phyloP scores from a whole-genome alignment of 2,113 vertebrate genomes.

The Misgurnus anguillicaudatus region DNA sequence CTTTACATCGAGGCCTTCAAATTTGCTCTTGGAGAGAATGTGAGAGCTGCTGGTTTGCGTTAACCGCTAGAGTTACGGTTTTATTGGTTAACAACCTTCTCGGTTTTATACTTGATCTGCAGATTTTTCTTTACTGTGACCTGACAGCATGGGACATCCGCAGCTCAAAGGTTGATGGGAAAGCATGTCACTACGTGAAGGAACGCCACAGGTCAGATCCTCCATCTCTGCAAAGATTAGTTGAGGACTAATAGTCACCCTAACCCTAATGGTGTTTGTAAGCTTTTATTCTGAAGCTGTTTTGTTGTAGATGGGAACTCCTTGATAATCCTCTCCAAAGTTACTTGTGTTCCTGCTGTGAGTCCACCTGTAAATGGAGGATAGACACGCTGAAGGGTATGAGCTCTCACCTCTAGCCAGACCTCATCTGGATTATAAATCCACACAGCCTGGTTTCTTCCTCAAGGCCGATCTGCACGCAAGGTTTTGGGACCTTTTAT shows the following conservation, averaged over 20 bases:
- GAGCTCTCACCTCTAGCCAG: no score
- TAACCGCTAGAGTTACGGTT: neutral
- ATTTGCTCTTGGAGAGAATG: constrained; percentile 67
- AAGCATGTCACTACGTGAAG: constrained; percentile 74
- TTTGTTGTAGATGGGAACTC: constrained; percentile 63
- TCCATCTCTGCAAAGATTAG: neutral
- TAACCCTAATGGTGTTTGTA: neutral
- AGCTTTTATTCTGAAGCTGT: neutral
- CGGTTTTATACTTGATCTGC: neutral
- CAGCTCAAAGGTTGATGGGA: constrained; percentile 60
- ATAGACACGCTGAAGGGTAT: neutral
- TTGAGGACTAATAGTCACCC: neutral
- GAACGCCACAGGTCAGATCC: constrained; percentile 36
- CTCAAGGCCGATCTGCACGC: neutral
- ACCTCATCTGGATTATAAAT: neutral
- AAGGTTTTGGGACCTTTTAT: constrained; percentile 37
- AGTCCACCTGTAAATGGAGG: constrained; percentile 54
- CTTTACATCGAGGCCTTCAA: constrained; percentile 73
- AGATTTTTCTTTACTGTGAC: constrained; percentile 77
- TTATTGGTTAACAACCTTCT: neutral
- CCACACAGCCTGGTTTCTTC: neutral
- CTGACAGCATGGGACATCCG: constrained; percentile 69
- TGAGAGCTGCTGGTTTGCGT: constrained; percentile 41
- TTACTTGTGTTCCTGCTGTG: constrained; percentile 69
- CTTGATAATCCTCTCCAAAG: constrained; percentile 63